These are phyloP conservation scores for Leptobrachium ailaonicum DNA, from an alignment of 2,113 vertebrate species.

Conservation along the genomic window DNA sequence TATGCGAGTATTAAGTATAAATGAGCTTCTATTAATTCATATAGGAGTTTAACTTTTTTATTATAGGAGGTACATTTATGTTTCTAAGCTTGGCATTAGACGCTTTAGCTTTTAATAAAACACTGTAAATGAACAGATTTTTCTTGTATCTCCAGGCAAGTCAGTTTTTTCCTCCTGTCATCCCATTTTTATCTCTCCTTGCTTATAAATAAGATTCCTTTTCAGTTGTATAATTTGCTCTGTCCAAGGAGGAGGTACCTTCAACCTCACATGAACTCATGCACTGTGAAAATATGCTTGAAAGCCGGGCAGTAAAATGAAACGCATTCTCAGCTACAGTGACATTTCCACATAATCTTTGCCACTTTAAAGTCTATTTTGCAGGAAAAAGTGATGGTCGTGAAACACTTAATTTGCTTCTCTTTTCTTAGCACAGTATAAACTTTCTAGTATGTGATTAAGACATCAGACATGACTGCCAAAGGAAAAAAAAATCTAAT, in stretches of 20 bases:
- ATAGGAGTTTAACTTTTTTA: too few species aligned
- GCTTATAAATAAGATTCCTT: constrained; percentile 35
- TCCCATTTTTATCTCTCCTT: constrained; percentile 8
- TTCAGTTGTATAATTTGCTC: constrained; percentile 29
- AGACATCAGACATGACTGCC: constrained; percentile 8
- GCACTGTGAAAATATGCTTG: constrained; percentile 5
- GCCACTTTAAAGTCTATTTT: neutral
- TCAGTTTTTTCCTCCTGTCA: neutral
- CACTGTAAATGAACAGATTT: neutral
- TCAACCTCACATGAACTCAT: constrained; percentile 28
- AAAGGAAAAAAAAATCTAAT: constrained; percentile 1
- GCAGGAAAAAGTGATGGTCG: neutral
- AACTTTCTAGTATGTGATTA: neutral
- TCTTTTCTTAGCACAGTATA: constrained; percentile 1
- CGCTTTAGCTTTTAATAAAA: neutral
- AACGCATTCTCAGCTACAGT: constrained; percentile 6
- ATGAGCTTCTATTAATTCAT: too few species aligned
- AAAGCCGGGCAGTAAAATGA: neutral
- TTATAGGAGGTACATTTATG: too few species aligned
- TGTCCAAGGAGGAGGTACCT: constrained; percentile 4
- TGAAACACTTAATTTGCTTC: constrained; percentile 5
- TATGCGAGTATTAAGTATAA: too few species aligned
- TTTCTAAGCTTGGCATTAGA: too few species aligned
- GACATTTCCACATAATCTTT: constrained; percentile 1
- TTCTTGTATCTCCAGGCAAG: neutral